Evolutionary conservation across 2,113 vertebrate genomes (phyloP).

Genomic region (Phaethon lepturus): DNA sequence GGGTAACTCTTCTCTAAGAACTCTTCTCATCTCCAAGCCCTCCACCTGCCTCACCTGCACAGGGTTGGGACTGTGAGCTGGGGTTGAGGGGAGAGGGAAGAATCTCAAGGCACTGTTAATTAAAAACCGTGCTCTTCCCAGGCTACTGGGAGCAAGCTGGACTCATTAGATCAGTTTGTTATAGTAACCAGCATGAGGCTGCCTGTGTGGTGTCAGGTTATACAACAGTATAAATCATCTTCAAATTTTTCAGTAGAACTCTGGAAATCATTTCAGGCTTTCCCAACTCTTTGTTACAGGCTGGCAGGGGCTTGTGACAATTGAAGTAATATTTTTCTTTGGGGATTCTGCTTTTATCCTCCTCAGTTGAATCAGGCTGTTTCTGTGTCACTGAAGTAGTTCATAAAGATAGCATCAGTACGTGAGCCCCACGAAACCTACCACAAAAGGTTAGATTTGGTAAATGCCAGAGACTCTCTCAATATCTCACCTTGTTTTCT

Average conservation of each 20-base stretch:
- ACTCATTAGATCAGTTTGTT: not conserved
- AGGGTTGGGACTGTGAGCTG: not conserved
- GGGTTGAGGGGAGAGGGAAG: not conserved
- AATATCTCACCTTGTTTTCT: not conserved
- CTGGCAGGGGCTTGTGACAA: not conserved
- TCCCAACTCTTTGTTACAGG: slow-evolving; percentile 11
- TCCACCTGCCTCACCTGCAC: not conserved
- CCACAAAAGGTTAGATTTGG: slow-evolving; percentile 14
- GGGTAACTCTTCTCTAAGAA: accelerated
- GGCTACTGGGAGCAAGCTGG: not conserved
- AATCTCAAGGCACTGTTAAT: not conserved
- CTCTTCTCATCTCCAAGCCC: not conserved
- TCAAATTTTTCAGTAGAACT: not conserved
- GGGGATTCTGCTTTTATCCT: slow-evolving; percentile 7
- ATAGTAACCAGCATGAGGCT: not conserved
- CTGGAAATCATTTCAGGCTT: slow-evolving; percentile 13
- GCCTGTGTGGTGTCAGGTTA: not conserved
- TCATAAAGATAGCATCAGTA: not conserved
- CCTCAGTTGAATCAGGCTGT: not conserved
- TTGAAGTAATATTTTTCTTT: not conserved
- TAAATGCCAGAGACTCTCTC: not conserved
- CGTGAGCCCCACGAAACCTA: not conserved
- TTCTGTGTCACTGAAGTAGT: not conserved
- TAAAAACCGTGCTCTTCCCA: not conserved
- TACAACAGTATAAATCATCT: not conserved